A percentile compares a stretch with the other conserved stretches of the same genome.
These are phyloP conservation scores for Octodon degus DNA, from an alignment of 2,113 vertebrate genomes.

Conservation along the genomic window DNA sequence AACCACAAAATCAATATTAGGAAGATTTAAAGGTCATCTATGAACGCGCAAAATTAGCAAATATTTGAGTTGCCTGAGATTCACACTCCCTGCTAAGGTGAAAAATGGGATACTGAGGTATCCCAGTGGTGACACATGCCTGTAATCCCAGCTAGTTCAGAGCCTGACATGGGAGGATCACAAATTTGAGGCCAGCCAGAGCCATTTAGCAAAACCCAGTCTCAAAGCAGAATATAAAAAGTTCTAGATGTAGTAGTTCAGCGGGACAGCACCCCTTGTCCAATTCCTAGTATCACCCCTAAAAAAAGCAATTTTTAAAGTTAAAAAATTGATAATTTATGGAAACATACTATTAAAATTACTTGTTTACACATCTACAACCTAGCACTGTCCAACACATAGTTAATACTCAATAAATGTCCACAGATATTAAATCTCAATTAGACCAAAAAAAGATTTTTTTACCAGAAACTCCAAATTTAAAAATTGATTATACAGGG, in stretches of 20 bases:
- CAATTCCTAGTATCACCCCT: background rate
- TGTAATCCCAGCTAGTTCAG: background rate
- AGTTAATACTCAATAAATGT: background rate
- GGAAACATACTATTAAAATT: background rate
- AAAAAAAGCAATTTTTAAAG: background rate
- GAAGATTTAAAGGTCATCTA: background rate
- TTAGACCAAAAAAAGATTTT: background rate
- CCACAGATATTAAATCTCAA: background rate
- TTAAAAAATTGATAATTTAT: background rate
- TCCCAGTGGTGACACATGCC: background rate
- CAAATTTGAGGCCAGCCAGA: background rate
- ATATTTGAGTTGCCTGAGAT: background rate
- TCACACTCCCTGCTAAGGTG: background rate
- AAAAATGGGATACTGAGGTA: background rate
- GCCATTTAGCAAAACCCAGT: background rate
- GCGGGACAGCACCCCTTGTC: background rate
- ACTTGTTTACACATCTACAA: background rate
- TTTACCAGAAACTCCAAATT: background rate
- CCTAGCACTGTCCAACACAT: background rate
- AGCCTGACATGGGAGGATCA: background rate
- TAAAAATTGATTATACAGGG: conserved; percentile 10
- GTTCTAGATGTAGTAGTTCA: background rate
- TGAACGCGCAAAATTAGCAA: background rate
- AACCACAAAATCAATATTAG: background rate
- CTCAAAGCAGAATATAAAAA: background rate